phyloP scores from a whole-genome alignment of 2,888 invertebrate genomes.

The Noctua comes region DNA sequence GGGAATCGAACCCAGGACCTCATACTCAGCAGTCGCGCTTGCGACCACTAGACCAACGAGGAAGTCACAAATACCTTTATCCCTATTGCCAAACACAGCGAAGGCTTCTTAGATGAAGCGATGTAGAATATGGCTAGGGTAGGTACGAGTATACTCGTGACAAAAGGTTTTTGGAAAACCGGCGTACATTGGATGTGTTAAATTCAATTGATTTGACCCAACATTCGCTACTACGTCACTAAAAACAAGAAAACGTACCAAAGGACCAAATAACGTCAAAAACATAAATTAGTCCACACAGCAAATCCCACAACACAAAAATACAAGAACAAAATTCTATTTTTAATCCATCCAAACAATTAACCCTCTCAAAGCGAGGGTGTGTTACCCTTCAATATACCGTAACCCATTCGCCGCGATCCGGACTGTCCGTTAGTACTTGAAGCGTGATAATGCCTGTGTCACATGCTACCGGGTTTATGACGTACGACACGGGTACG shows the following conservation, averaged over 20 bases:
- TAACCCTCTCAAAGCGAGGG: conserved; percentile 71
- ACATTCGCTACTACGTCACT: background rate
- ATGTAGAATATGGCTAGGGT: background rate
- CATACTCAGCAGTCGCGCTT: too few relatives aligned
- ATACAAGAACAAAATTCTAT: conserved; percentile 58
- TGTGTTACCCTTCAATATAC: conserved; percentile 65
- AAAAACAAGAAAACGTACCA: background rate
- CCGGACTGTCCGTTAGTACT: conserved; percentile 53
- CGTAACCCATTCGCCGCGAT: conserved; percentile 49
- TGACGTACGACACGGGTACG: conserved; percentile 41
- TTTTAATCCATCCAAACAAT: conserved; percentile 67
- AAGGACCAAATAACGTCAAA: conserved; percentile 9
- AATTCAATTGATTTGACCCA: conserved; percentile 18
- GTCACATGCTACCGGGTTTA: conserved; percentile 53
- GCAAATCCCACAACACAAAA: conserved; percentile 30
- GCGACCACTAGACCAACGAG: too few relatives aligned
- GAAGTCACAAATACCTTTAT: too few relatives aligned
- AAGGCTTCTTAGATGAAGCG: background rate
- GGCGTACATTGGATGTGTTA: background rate
- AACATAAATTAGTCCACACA: conserved; percentile 33
- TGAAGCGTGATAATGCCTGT: conserved; percentile 60
- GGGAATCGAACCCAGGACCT: too few relatives aligned
- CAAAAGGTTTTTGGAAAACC: background rate
- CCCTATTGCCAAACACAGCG: background rate
- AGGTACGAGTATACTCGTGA: too few relatives aligned